Base-by-base conservation (phyloP, 1,140 invertebrate species). In the Drosophila mauritiana region DNA sequence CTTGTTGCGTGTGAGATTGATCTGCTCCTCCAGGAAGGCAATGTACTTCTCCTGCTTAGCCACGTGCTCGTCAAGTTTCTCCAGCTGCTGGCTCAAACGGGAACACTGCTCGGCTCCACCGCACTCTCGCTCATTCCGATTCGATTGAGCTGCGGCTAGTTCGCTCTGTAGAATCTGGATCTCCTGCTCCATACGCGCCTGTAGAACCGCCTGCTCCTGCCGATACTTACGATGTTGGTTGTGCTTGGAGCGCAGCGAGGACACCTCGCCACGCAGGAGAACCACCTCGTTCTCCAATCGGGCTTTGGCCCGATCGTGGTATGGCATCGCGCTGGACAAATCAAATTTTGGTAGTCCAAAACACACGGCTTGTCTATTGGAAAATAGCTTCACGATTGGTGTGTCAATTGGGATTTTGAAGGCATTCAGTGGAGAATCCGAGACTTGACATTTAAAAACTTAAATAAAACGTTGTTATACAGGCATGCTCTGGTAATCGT, bases 11-110 rank as follows among this genome's bases (percentile, higher is more conserved):
- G 76, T 63, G 3, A 20, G 15, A n/a, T 70, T 52, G n/a, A 88
- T 83, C 25, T 88, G 70, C 5, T 89, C 59, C 67, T 88, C 83
- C 17, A 88, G 46, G 34, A 62, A 73, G 15, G 46, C 43, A 1
- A 88, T 83, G 17, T 88, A 88, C 5, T 25, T 20, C 4, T 77
- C 55, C 53, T 89, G 73, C 37, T 85, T 61, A n/a, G 34, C 5
- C 22, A 45, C 65, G 15, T 55, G 63, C 13, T 15, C 43, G 36
- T 52, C 52, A 39, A 76, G 13, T 12, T 53, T 75, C 36, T 52
- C 34, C 4, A 76, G 2, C 1, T 36, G 54, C 1, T 75, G 7
- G 1, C 5, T 52, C 6, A 61, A 3, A 1, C 2, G 15, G 5
- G 27, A 15, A 4, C 11, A 20, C 5, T 43, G 15, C 11, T 73